Evolutionary conservation across 2,888 invertebrate species (phyloP).

Genomic region (Rhamnusium bicolor): DNA sequence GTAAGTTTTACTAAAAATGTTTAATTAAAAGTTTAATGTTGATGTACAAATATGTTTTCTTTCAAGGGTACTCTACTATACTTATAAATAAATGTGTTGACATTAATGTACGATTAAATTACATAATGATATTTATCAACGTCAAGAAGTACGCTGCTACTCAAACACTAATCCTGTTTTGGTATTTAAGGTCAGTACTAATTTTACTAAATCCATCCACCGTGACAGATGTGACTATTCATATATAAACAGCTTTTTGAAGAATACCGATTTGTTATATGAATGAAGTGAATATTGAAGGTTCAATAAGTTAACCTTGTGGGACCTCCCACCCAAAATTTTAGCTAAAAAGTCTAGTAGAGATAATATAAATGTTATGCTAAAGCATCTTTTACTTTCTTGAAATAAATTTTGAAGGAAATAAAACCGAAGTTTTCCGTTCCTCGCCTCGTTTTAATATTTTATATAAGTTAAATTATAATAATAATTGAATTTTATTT

Average conservation of each 20-base stretch:
- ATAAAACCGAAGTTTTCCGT: too few relatives aligned
- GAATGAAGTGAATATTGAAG: not conserved
- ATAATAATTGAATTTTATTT: too few relatives aligned
- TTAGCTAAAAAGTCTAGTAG: too few relatives aligned
- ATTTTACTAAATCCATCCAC: conserved; percentile 2
- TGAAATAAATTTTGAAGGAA: too few relatives aligned
- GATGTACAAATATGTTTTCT: too few relatives aligned
- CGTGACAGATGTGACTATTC: not conserved
- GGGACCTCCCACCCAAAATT: not conserved
- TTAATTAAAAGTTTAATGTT: too few relatives aligned
- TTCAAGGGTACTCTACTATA: not conserved
- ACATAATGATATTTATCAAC: conserved; percentile 4
- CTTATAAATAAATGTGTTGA: conserved; percentile 1
- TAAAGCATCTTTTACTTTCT: too few relatives aligned
- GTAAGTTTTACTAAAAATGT: too few relatives aligned
- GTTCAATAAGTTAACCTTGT: not conserved
- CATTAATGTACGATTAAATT: not conserved
- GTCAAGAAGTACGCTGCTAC: not conserved
- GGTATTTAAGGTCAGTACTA: conserved; percentile 4
- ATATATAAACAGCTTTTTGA: not conserved
- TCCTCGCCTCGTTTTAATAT: too few relatives aligned
- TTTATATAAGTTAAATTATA: too few relatives aligned
- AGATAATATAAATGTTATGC: too few relatives aligned
- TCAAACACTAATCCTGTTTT: not conserved
- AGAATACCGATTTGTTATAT: not conserved